These are phyloP conservation scores for Zaprionus tsacasi DNA, from an alignment of 1,140 invertebrate species.

Conservation along the genomic window DNA sequence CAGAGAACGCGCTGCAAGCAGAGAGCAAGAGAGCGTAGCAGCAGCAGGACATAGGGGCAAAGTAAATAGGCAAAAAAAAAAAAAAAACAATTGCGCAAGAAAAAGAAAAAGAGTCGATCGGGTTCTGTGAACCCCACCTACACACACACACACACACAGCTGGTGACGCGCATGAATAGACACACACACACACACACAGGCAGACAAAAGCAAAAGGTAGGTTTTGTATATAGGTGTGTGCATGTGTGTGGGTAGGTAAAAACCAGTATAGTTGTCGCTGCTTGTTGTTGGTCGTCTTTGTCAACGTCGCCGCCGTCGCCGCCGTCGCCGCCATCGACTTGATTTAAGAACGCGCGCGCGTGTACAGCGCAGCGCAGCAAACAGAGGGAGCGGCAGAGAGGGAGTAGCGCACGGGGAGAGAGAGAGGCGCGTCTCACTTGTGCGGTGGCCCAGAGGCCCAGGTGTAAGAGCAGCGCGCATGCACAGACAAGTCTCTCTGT, in stretches of 20 bases:
- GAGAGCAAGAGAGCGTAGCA: background rate
- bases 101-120: slow-evolving; percentile 20
- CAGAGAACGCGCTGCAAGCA: background rate
- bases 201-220: slow-evolving; percentile 9
- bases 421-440: background rate
- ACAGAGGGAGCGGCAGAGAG: background rate
- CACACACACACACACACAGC: slow-evolving; percentile 16
- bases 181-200: slow-evolving; percentile 22
- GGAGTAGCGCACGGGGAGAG: background rate
- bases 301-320: slow-evolving; percentile 8
- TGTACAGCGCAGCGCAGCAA: slow-evolving; percentile 13
- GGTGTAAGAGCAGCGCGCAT: background rate
- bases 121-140: slow-evolving; percentile 55
- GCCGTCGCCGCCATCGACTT: slow-evolving; percentile 20
- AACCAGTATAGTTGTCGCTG: slow-evolving; percentile 47
- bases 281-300: slow-evolving; percentile 35
- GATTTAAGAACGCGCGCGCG: slow-evolving; percentile 42
- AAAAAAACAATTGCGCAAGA: slow-evolving; percentile 49
- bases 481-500: slow-evolving; percentile 1
- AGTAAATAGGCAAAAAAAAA: slow-evolving; percentile 36
- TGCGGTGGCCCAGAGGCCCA: background rate
- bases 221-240: background rate
- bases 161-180: slow-evolving; percentile 47
- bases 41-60: slow-evolving; percentile 38
- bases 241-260: slow-evolving; percentile 33